Evolutionary conservation across 2,888 invertebrate genomes (phyloP).

Genomic region (Mimachlamys varia): DNA sequence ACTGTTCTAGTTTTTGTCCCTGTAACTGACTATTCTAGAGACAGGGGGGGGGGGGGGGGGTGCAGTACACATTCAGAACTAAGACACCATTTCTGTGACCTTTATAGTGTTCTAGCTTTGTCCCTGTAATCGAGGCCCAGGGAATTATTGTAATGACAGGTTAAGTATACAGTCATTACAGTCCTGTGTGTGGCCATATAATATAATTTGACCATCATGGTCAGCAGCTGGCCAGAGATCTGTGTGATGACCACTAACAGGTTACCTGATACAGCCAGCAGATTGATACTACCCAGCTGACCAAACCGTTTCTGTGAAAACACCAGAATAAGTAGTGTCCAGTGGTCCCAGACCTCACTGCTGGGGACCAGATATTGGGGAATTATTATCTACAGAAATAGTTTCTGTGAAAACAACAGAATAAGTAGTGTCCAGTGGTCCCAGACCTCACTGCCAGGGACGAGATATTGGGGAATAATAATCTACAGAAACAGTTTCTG

Average conservation of each 20-base stretch:
- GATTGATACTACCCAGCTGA: background rate
- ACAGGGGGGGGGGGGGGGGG: too few relatives aligned
- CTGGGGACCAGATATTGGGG: background rate
- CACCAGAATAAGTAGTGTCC: background rate
- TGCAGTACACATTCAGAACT: too few relatives aligned
- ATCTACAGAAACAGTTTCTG: background rate
- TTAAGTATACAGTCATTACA: background rate
- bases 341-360: too few relatives aligned
- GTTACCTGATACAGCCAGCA: background rate
- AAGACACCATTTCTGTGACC: background rate
- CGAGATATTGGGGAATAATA: too few relatives aligned
- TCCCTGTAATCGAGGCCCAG: background rate
- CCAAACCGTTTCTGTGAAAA: background rate
- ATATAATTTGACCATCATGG: background rate
- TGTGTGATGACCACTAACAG: background rate
- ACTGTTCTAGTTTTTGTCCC: too few relatives aligned
- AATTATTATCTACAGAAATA: too few relatives aligned
- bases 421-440: too few relatives aligned
- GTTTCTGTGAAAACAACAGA: too few relatives aligned
- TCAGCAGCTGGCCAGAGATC: background rate
- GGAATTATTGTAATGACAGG: background rate
- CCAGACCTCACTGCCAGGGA: too few relatives aligned
- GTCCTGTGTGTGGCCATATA: background rate
- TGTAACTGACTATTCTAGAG: too few relatives aligned
- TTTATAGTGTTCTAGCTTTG: background rate